Evolutionary conservation across 2,113 vertebrate genomes (phyloP).

Genomic region (Chloropsis hardwickii): DNA sequence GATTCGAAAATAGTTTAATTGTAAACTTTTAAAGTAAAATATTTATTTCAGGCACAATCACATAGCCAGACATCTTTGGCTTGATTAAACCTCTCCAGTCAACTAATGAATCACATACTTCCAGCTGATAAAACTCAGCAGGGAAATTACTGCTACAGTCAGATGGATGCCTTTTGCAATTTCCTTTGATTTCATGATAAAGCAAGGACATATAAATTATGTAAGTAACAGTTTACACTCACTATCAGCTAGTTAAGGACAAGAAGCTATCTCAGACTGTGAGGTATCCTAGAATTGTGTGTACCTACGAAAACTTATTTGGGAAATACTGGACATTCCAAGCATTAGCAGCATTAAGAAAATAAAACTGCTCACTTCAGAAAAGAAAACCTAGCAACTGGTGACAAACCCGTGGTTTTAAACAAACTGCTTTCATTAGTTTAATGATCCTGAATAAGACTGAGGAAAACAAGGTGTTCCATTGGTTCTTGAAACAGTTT

Average conservation of each 20-base stretch:
- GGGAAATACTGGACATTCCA: not conserved
- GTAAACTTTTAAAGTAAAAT: not conserved
- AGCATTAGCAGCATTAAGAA: not conserved
- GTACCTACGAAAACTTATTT: not conserved
- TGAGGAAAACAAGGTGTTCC: not conserved
- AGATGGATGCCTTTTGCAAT: not conserved
- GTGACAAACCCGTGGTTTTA: not conserved
- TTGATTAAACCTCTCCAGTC: not conserved
- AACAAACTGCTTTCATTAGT: not conserved
- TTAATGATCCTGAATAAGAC: not conserved
- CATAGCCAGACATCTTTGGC: not conserved
- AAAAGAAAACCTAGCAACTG: not conserved
- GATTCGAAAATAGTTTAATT: not conserved
- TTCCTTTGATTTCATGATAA: not conserved
- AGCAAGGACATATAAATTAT: not conserved
- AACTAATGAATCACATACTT: not conserved
- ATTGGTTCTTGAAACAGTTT: not conserved
- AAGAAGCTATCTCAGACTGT: not conserved
- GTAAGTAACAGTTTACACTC: not conserved
- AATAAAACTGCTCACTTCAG: not conserved
- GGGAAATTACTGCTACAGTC: not conserved
- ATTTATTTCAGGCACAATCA: not conserved
- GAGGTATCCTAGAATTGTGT: not conserved
- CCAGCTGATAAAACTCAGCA: not conserved
- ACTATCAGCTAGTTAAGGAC: not conserved